phyloP scores from a whole-genome alignment of 2,113 vertebrate genomes.

The Peromyscus leucopus region DNA sequence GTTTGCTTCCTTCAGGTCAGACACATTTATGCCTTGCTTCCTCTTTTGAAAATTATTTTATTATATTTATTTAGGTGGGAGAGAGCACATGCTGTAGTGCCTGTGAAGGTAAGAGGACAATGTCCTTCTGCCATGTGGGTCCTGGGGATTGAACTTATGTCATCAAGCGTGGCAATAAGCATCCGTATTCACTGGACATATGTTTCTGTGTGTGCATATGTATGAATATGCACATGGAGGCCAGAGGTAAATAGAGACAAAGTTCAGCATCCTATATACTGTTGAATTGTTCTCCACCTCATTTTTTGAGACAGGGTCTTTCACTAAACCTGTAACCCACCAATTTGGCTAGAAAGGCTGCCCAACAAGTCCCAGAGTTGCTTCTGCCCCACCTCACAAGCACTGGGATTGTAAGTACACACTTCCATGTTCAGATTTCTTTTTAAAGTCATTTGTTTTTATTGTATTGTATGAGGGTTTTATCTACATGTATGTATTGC shows the following conservation, averaged over 20 bases:
- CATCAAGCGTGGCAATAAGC: neutral
- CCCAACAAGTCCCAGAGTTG: neutral
- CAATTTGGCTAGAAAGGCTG: neutral
- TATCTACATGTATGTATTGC: neutral
- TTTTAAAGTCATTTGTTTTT: neutral
- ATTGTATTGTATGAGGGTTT: neutral
- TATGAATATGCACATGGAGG: neutral
- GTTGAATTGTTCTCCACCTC: neutral
- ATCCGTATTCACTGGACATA: no score
- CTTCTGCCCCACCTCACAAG: neutral
- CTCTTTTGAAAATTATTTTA: neutral
- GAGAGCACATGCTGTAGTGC: neutral
- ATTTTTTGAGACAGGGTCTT: neutral
- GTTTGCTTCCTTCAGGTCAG: neutral
- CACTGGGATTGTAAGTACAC: neutral
- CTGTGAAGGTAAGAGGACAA: neutral
- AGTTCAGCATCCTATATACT: neutral
- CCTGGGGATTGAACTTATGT: neutral
- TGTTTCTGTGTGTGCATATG: neutral
- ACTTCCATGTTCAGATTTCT: neutral
- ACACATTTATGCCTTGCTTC: neutral
- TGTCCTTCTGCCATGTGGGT: neutral
- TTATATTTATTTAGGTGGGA: neutral
- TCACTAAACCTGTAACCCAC: neutral
- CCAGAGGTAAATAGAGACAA: neutral